Percentiles rank a stretch among this genome's conserved stretches.
phyloP scores from a whole-genome alignment of 2,113 vertebrate genomes.

The Uropsilus gracilis region DNA sequence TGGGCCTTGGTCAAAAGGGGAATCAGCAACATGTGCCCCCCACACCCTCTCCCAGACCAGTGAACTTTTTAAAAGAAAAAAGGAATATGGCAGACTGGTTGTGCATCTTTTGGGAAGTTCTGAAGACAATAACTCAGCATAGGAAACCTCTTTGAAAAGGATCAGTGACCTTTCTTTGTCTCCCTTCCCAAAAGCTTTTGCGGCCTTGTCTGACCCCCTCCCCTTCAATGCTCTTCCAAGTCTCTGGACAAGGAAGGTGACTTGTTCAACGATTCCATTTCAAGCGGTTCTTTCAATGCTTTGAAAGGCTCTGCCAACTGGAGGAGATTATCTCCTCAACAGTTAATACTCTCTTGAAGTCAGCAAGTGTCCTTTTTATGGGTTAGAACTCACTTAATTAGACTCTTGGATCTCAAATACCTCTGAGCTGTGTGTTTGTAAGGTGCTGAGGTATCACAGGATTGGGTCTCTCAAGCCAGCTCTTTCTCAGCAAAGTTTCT shows the following conservation, averaged over 20 bases:
- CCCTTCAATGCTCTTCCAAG: neutral
- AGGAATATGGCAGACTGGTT: neutral
- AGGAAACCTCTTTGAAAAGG: neutral
- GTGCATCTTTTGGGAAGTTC: neutral
- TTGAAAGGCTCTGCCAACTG: neutral
- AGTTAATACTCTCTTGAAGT: neutral
- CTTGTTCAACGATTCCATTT: neutral
- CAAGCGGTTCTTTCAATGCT: neutral
- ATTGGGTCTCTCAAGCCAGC: neutral
- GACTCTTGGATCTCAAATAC: neutral
- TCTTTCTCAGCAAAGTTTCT: conserved; percentile 8
- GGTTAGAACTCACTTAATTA: neutral
- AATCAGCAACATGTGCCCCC: neutral
- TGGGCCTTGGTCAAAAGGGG: neutral
- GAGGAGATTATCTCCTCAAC: neutral
- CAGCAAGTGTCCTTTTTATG: neutral
- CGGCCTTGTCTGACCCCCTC: neutral
- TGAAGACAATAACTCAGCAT: conserved; percentile 11
- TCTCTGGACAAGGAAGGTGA: neutral
- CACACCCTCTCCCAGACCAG: neutral
- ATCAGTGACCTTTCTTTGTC: neutral
- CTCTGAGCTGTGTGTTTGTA: neutral
- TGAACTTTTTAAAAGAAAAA: neutral
- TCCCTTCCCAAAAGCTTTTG: neutral
- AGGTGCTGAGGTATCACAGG: neutral